Evolutionary conservation across 2,113 vertebrate genomes (phyloP).

Genomic region (Fulmarus glacialis): DNA sequence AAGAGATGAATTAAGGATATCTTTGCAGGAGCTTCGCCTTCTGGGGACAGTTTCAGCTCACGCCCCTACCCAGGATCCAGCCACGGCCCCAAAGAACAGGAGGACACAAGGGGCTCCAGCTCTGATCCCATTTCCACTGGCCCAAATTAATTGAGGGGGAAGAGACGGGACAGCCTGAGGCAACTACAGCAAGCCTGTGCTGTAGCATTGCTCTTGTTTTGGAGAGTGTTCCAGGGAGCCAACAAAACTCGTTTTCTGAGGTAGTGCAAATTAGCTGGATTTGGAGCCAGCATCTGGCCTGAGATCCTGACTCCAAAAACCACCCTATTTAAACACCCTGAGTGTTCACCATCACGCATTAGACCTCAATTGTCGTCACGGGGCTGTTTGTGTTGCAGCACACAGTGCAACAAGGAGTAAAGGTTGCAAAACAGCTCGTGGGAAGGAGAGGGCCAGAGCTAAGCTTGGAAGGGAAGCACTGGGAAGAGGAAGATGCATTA

Average conservation of each 20-base stretch:
- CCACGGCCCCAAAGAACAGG: not conserved
- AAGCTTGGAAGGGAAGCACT: not conserved
- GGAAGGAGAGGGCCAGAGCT: not conserved
- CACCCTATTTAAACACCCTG: not conserved
- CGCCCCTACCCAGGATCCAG: not conserved
- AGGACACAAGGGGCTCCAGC: not conserved
- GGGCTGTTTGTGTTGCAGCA: not conserved
- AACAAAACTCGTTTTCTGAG: not conserved
- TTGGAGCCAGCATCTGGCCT: not conserved
- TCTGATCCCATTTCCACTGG: not conserved
- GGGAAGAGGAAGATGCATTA: not conserved
- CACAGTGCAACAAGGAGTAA: not conserved
- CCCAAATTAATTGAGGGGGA: not conserved
- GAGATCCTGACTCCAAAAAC: not conserved
- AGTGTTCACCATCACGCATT: not conserved
- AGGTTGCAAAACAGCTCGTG: not conserved
- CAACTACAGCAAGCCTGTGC: not conserved
- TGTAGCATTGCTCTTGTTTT: not conserved
- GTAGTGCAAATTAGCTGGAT: not conserved
- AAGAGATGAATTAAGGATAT: not conserved
- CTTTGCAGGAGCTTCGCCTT: not conserved
- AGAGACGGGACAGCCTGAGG: not conserved
- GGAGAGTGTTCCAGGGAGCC: not conserved
- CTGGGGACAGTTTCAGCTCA: not conserved
- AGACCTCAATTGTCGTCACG: accelerated